These are phyloP conservation scores for Nycticorax nycticorax DNA, from an alignment of 2,113 vertebrate species.

Conservation along the genomic window DNA sequence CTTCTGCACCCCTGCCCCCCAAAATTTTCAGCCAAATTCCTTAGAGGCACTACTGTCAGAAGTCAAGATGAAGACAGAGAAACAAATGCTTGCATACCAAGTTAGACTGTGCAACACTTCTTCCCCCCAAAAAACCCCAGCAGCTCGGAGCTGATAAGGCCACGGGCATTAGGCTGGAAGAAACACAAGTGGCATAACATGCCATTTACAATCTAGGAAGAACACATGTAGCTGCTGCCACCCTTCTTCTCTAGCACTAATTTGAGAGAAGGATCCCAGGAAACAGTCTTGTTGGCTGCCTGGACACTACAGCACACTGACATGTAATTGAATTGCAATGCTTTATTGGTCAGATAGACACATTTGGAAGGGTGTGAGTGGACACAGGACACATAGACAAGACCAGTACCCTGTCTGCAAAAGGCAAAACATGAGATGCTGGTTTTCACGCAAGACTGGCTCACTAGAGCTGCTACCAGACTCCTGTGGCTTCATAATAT, in stretches of 20 bases:
- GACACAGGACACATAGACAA: not conserved
- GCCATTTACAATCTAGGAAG: not conserved
- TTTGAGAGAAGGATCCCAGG: not conserved
- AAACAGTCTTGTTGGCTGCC: not conserved
- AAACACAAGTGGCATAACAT: not conserved
- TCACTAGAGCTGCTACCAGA: not conserved
- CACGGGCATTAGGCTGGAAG: not conserved
- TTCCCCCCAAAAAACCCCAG: not conserved
- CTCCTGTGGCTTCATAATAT: not conserved
- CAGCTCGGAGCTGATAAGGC: not conserved
- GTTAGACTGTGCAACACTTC: not conserved
- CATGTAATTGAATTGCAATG: not conserved
- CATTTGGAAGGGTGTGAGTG: not conserved
- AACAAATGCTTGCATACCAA: not conserved
- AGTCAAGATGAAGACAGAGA: not conserved
- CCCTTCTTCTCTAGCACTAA: not conserved
- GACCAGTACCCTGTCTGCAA: not conserved
- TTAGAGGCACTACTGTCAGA: not conserved
- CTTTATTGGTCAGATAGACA: not conserved
- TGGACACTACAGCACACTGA: not conserved
- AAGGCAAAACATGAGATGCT: not conserved
- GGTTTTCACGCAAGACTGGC: not conserved
- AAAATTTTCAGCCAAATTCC: not conserved
- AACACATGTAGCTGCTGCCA: not conserved
- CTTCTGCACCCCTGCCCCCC: not conserved